Conservation (phyloP, 2,113 vertebrate genomes). For the Strigops habroptila region DNA sequence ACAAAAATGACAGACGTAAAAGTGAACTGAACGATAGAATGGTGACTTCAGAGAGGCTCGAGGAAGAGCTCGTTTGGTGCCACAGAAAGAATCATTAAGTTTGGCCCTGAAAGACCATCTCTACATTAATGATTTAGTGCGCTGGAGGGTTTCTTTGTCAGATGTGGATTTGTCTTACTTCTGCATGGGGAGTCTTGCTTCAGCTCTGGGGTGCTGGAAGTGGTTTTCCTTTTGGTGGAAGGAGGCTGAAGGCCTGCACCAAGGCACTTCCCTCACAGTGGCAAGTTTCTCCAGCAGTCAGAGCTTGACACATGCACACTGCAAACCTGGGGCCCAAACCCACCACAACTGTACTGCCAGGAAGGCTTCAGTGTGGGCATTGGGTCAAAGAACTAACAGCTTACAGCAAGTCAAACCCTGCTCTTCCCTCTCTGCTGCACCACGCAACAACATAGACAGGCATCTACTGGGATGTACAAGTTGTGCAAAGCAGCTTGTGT, state of each 20-base stretch:
- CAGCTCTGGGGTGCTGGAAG: background rate
- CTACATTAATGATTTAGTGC: background rate
- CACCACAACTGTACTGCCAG: background rate
- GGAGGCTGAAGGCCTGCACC: background rate
- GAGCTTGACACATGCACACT: fast-evolving
- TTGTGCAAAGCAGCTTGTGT: background rate
- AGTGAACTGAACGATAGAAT: background rate
- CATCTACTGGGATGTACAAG: background rate
- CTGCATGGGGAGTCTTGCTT: background rate
- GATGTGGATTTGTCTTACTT: background rate
- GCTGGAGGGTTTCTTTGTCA: background rate
- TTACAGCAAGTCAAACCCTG: background rate
- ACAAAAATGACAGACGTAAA: background rate
- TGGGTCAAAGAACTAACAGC: background rate
- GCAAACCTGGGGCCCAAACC: fast-evolving
- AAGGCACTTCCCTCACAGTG: background rate
- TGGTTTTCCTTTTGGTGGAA: background rate
- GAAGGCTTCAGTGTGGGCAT: background rate
- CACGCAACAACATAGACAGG: background rate
- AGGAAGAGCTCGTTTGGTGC: background rate
- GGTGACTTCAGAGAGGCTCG: background rate
- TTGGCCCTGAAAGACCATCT: background rate
- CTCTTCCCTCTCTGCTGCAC: background rate
- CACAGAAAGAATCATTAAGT: background rate
- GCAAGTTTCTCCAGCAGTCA: background rate